Base-by-base conservation (phyloP, 2,888 invertebrate species). In the Lasioglossum morio region DNA sequence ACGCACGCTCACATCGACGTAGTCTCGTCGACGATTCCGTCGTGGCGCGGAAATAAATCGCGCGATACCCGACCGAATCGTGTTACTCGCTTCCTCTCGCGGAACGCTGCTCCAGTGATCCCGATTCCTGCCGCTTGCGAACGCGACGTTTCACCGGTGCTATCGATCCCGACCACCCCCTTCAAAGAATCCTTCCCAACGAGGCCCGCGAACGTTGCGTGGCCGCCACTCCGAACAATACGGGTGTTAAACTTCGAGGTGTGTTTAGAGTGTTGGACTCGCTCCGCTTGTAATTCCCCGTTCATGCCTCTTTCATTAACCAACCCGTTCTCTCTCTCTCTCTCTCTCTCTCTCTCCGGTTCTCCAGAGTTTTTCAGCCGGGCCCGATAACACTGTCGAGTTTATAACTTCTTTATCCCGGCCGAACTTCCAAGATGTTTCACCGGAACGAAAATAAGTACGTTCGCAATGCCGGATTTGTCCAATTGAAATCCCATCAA, bases 21-120 rank as follows among this genome's bases (percentile, higher is more conserved):
- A 19, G 7, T 3, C 34, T 2, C 34, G 66, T 66, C 66, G 66
- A 63, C 77, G 69, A 85, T 77, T 77, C 72, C 53, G 80, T 3
- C 23, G 23, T 53, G 60, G 57, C 30, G 80, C 69, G 80, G 69
- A 75, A 77, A 85, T 85, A 85, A 85, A 85, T 78, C 79, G 72
- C 34, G 30, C 76, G 79, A 84, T 79, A 53, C 48, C 72, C 69
- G 46, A 16, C 27, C 70, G 74, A 60, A 57, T 69, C 16, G 19
- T 30, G 16, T 30, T 63, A 23, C 16, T 19, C 37, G 72, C 76
- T 72, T 80, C 63, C 69, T 37, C 27, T 83, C 72, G 40, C 53
- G 72, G n/a, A 16, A 23, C 69, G 43, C n/a, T 73, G 69, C 73
- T 83, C 77, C 48, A 34, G 73, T 84, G 27, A 84, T 60, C 34